A percentile compares a stretch with the other conserved stretches of the same genome.
Conservation (phyloP, 2,113 vertebrate genomes). For the Crotophaga sulcirostris region DNA sequence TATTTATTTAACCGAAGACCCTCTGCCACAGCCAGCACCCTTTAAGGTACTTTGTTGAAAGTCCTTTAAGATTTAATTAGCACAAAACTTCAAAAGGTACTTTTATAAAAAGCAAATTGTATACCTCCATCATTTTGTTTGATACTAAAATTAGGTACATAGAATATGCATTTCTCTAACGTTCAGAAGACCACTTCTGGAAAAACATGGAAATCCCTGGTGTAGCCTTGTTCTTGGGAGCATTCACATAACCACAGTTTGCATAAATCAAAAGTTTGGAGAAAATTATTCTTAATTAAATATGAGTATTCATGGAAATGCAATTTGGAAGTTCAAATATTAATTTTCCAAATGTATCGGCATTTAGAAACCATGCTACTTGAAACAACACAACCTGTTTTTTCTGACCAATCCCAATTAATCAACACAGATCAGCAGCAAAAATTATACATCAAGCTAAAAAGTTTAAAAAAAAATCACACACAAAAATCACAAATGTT, state of each 20-base stretch:
- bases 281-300: neutral
- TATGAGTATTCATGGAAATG: neutral
- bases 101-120: neutral
- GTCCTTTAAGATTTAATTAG: neutral
- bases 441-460: neutral
- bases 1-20: neutral
- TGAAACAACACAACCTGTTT: neutral
- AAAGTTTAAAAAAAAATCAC: neutral
- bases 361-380: neutral
- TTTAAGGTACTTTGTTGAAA: neutral
- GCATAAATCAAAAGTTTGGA: neutral
- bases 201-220: neutral
- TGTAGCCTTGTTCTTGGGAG: neutral
- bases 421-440: neutral
- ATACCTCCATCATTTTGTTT: neutral
- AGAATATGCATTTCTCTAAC: neutral
- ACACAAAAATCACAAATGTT: neutral
- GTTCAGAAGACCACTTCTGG: neutral
- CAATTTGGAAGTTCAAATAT: neutral
- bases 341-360: neutral
- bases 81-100: neutral
- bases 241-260: slow-evolving; percentile 1
- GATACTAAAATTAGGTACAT: neutral
- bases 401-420: neutral
- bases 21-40: neutral